These are phyloP conservation scores for Etheostoma spectabile DNA, from an alignment of 2,113 vertebrate species.

Conservation along the genomic window DNA sequence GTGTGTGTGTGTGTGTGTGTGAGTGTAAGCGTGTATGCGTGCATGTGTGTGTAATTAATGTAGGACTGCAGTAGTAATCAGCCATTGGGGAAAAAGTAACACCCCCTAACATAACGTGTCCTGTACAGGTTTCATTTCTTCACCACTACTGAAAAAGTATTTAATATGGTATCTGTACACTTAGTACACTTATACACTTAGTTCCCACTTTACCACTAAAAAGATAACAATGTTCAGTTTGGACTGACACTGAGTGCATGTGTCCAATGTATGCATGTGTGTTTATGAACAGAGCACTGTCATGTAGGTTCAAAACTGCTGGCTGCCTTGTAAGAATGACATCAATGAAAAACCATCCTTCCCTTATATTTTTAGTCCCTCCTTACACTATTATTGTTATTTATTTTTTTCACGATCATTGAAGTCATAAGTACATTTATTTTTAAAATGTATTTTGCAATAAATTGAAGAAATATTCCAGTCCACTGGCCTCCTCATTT, in stretches of 20 bases:
- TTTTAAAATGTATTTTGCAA: slow-evolving; percentile 8
- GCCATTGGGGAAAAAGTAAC: background rate
- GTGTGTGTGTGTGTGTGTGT: background rate
- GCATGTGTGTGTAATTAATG: background rate
- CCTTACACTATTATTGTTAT: background rate
- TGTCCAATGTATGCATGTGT: background rate
- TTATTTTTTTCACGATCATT: slow-evolving; percentile 7
- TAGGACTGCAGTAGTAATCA: background rate
- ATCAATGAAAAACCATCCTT: background rate
- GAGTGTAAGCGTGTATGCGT: too few species aligned
- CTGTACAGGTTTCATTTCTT: too few species aligned
- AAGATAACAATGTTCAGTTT: too few species aligned
- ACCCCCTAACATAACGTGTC: background rate
- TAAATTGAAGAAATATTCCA: slow-evolving; percentile 56
- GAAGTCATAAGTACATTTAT: slow-evolving; percentile 3
- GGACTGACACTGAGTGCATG: background rate
- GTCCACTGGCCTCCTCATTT: slow-evolving; percentile 69
- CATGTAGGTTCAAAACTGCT: background rate
- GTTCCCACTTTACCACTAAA: too few species aligned
- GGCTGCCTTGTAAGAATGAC: background rate
- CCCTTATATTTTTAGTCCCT: background rate
- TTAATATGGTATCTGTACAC: too few species aligned
- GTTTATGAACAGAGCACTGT: background rate
- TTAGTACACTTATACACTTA: too few species aligned
- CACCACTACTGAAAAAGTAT: too few species aligned